Base-by-base conservation (phyloP, 2,888 invertebrate genomes). In the Aromia moschata region DNA sequence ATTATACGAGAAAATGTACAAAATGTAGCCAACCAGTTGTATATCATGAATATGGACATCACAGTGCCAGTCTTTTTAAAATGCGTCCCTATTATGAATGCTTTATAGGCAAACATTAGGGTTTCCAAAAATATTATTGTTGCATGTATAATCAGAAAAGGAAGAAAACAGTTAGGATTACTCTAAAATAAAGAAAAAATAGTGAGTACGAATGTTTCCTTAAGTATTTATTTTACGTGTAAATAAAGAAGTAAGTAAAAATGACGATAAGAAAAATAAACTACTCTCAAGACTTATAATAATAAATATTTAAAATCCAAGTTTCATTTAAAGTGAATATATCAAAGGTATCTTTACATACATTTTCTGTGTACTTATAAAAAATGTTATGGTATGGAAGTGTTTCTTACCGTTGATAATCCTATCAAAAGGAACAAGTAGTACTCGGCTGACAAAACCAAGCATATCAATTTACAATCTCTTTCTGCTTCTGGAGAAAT, bases 1-100 rank as follows among this genome's bases (percentile, higher is more conserved):
- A 70, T 68, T 25, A 70, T 64, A 16, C 72, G 71, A 40, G 71
- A 71, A 62, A 78, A 79, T 12, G 74, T 70, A 64, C 80, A 79
- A 63, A 77, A 77, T 7, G 79, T 75, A 20, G 74, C 64, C 41
- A 76, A 60, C 79, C 79, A 80, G 58, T 80, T 80, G 58, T 77
- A 79, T n/a, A 77, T 62, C 60, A 79, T 70, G 54, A 79, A 77
- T 62, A 77, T 72, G 1, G 76, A 69, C 64, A 74, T 73, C 5
- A 76, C 47, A 5, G 79, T 57, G 12, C 71, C 69, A 17, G 71
- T 70, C 58, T 77, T 78, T 38, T 69, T 70, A 44, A 75, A 69
- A 56, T 71, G 69, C 33, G 75, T 62, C 2, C 76, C 33, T 11
- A 11, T 33, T 10, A 69, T 65, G 46, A 73, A 74, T 7, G 75